Evolutionary conservation across 1,140 invertebrate species (phyloP).

Genomic region (Sminthurides bifidus): DNA sequence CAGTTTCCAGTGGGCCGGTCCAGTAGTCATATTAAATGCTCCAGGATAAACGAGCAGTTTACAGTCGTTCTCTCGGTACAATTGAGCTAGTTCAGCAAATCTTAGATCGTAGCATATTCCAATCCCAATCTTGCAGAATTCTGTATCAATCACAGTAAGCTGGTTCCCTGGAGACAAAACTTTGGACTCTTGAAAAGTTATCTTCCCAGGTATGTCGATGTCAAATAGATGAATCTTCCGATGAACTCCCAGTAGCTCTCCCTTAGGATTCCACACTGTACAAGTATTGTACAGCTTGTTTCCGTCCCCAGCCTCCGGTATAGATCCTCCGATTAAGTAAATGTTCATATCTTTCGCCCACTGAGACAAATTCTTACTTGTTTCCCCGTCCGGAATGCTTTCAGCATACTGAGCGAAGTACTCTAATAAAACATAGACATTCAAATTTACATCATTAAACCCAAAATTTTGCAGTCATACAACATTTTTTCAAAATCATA

Average conservation of each 20-base stretch:
- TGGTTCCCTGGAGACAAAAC: conserved; percentile 61
- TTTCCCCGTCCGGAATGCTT: conserved; percentile 60
- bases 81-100: conserved; percentile 74
- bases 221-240: conserved; percentile 89
- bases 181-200: conserved; percentile 87
- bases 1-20: conserved; percentile 83
- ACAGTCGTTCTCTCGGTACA: conserved; percentile 63
- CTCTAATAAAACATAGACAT: conserved; percentile 37
- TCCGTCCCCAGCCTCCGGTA: conserved; percentile 51
- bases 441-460: conserved; percentile 2
- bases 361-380: conserved; percentile 51
- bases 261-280: conserved; percentile 70
- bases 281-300: conserved; percentile 78
- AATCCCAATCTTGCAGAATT: conserved; percentile 67
- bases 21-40: conserved; percentile 91
- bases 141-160: conserved; percentile 60
- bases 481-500: neutral
- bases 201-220: conserved; percentile 83
- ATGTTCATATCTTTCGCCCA: conserved; percentile 65
- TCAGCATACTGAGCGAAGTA: conserved; percentile 81
- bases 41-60: conserved; percentile 79
- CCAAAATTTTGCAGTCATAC: neutral
- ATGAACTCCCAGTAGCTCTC: conserved; percentile 59
- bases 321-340: conserved; percentile 76
- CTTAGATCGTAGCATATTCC: conserved; percentile 92